Evolutionary conservation across 1,140 invertebrate species (phyloP).

Genomic region (Drusus annulatus): DNA sequence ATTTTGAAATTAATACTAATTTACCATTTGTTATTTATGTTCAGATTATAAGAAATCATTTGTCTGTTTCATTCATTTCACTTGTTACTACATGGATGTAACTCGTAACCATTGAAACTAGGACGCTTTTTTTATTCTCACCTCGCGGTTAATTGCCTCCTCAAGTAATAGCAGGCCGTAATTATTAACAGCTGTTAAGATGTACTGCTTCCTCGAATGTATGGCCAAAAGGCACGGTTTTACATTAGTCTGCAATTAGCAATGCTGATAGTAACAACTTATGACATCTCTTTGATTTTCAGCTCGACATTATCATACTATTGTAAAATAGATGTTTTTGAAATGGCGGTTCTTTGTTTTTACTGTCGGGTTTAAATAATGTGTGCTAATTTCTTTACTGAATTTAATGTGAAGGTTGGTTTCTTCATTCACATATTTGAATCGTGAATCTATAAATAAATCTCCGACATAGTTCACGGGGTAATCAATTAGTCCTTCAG

Average conservation of each 20-base stretch:
- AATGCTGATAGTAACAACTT: not conserved
- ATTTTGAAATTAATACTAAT: not conserved
- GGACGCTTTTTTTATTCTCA: too few species aligned
- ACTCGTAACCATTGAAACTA: not conserved
- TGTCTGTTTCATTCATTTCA: not conserved
- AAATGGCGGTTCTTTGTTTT: too few species aligned
- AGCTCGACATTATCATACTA: not conserved
- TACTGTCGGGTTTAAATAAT: too few species aligned
- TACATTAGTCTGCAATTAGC: conserved; percentile 8
- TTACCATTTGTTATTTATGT: not conserved
- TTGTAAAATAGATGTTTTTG: not conserved
- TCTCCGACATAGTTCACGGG: too few species aligned
- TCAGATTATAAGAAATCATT: not conserved
- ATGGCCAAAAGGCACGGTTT: not conserved
- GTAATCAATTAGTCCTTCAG: too few species aligned
- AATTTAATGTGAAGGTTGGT: too few species aligned
- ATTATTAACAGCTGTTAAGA: conserved; percentile 7
- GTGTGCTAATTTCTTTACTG: too few species aligned
- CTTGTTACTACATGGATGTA: not conserved
- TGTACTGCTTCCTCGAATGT: conserved; percentile 1
- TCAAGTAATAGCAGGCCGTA: not conserved
- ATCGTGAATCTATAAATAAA: too few species aligned
- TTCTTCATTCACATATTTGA: too few species aligned
- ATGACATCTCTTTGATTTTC: not conserved
- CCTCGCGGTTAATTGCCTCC: too few species aligned